A percentile compares a stretch with the other conserved stretches of the same genome.
Conservation (phyloP, 2,888 invertebrate species). For the Pyrrhosoma nymphula region DNA sequence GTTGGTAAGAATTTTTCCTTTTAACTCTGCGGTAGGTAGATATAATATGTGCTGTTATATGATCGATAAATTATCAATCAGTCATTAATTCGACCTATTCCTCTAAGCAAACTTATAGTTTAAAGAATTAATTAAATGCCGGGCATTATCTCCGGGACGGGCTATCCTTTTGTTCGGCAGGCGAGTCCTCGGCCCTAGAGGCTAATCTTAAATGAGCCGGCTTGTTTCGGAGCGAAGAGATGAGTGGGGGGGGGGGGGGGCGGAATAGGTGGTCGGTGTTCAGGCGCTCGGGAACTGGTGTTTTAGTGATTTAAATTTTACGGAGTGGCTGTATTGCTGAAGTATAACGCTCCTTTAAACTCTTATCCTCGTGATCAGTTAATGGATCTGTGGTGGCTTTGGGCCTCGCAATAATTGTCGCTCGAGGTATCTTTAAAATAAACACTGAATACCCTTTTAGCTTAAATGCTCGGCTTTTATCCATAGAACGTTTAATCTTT, state of each 20-base stretch:
- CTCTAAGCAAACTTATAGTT: too few relatives aligned
- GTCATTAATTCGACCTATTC: too few relatives aligned
- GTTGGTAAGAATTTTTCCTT: too few relatives aligned
- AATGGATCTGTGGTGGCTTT: not conserved
- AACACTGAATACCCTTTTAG: not conserved
- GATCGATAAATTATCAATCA: too few relatives aligned
- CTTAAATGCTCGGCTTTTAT: too few relatives aligned
- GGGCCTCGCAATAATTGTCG: not conserved
- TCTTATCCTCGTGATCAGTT: not conserved
- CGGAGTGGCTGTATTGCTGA: not conserved
- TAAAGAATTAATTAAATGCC: too few relatives aligned
- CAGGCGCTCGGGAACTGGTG: not conserved
- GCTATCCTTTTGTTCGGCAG: not conserved
- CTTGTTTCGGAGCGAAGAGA: not conserved
- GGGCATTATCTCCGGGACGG: too few relatives aligned
- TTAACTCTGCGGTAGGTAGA: too few relatives aligned
- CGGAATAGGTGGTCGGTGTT: not conserved
- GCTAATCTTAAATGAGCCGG: not conserved
- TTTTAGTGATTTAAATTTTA: not conserved
- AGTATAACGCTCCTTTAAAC: not conserved
- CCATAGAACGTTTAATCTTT: too few relatives aligned
- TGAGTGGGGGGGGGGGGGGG: not conserved
- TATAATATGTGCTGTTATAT: too few relatives aligned
- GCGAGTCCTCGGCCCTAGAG: not conserved
- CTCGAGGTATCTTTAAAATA: not conserved